Base-by-base conservation (phyloP, 2,797 vertebrate genomes). In the Bufotes viridis region DNA sequence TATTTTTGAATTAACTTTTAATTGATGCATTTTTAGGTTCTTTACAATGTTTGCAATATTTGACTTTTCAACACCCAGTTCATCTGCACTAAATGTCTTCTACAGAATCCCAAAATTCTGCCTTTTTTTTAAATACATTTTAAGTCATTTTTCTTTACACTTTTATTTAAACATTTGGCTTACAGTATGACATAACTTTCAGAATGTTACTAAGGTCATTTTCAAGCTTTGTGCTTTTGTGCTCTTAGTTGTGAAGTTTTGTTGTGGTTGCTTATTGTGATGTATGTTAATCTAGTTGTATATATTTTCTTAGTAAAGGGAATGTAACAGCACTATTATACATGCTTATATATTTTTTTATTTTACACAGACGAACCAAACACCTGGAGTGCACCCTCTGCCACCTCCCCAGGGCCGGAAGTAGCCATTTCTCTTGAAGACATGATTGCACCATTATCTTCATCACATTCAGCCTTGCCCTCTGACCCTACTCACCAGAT, bases 381-480 rank as follows among this genome's bases (percentile, higher is more conserved):
- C 97, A 92, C 96, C 96, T 97, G 98, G 98, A 98, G 97, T 92
- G 91, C 95, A 96, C 95, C 96, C 95, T 95, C 97, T 97, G 94
- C 97, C 97, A 94, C 97, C 97, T 95, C 97, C 97, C 95, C 98
- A 97, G 96, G 96, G 97, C 96, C 96, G 96, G 97, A 99, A 99
- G 96, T 99, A 99, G 97, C 96, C 93, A 94, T 95, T 93, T 94
- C 96, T 93, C 95, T 95, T 8, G 97, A 98, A 0, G 96, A 96
- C 96, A 95, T 96, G 94, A 94, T 97, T 94, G 94, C 95, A 94
- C 93, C 97, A 96, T 97, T 95, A 93, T 96, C 96, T 94, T 96
- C 97, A 97, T 97, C 97, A 93, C 97, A 98, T 95, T 95, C 95
- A 95, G 96, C 95, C 96, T 96, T 94, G 92, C 93, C 95, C 95